These are phyloP conservation scores for Rhynchomys soricoides DNA, from an alignment of 2,113 vertebrate genomes.

Conservation along the genomic window DNA sequence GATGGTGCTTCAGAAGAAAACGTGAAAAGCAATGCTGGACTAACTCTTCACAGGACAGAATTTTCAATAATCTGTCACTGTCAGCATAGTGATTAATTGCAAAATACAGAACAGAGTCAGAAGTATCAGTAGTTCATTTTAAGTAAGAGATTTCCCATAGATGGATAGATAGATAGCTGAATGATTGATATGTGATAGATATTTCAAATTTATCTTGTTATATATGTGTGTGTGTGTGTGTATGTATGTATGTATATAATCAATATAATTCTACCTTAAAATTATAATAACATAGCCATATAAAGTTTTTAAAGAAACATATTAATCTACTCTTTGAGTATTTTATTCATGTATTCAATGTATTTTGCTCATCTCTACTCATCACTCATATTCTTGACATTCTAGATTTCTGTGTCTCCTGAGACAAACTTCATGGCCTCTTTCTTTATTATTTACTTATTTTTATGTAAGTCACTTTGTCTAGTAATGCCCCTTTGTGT, in stretches of 20 bases:
- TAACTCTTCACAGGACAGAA: background rate
- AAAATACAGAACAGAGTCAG: background rate
- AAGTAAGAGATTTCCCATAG: background rate
- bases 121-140: background rate
- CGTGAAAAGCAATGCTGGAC: background rate
- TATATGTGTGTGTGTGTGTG: too few species aligned
- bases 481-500: background rate
- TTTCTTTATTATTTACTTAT: background rate
- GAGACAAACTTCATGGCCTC: background rate
- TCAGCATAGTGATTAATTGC: background rate
- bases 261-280: background rate
- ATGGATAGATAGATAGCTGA: background rate
- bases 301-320: background rate
- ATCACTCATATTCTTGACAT: background rate
- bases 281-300: background rate
- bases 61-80: background rate
- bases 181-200: background rate
- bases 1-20: background rate
- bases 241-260: too few species aligned
- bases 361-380: background rate
- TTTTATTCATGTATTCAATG: background rate
- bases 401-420: background rate
- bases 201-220: background rate
- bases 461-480: background rate
- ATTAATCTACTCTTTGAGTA: background rate